Evolutionary conservation across 1,140 invertebrate species (phyloP).

Genomic region (Heliconius himera): DNA sequence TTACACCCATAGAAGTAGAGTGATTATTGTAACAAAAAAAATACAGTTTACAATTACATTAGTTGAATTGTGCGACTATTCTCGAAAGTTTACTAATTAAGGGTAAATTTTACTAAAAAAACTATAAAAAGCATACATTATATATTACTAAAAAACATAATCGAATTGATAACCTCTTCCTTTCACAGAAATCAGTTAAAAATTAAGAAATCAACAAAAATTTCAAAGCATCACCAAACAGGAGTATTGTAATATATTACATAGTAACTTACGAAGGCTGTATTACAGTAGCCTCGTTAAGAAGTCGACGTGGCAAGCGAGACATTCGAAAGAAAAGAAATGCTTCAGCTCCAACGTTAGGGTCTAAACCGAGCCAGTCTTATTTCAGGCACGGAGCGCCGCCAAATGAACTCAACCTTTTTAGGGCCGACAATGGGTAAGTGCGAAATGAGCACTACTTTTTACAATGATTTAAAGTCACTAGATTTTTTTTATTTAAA

Average conservation of each 20-base stretch:
- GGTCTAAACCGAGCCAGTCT: slow-evolving; percentile 32
- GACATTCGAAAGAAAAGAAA: slow-evolving; percentile 11
- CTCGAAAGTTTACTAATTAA: too few relatives aligned
- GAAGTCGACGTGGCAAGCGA: slow-evolving; percentile 15
- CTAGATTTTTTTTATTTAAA: slow-evolving; percentile 37
- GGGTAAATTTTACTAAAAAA: too few relatives aligned
- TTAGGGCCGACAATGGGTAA: slow-evolving; percentile 57
- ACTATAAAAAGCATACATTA: too few relatives aligned
- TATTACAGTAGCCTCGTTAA: slow-evolving; percentile 6
- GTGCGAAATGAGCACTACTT: slow-evolving; percentile 58
- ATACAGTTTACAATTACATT: too few relatives aligned
- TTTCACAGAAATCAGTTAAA: too few relatives aligned
- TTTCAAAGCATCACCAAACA: too few relatives aligned
- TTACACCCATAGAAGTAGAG: too few relatives aligned
- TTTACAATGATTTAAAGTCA: slow-evolving; percentile 18
- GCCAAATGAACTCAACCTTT: slow-evolving; percentile 61
- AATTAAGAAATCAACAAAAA: too few relatives aligned
- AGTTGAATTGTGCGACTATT: too few relatives aligned
- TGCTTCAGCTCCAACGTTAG: not conserved
- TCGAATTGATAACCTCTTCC: too few relatives aligned
- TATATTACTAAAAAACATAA: too few relatives aligned
- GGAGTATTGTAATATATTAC: not conserved
- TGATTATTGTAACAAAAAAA: too few relatives aligned
- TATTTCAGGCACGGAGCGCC: slow-evolving; percentile 45
- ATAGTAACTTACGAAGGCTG: not conserved